phyloP scores from a whole-genome alignment of 2,113 vertebrate species.

The Catharus minimus region DNA sequence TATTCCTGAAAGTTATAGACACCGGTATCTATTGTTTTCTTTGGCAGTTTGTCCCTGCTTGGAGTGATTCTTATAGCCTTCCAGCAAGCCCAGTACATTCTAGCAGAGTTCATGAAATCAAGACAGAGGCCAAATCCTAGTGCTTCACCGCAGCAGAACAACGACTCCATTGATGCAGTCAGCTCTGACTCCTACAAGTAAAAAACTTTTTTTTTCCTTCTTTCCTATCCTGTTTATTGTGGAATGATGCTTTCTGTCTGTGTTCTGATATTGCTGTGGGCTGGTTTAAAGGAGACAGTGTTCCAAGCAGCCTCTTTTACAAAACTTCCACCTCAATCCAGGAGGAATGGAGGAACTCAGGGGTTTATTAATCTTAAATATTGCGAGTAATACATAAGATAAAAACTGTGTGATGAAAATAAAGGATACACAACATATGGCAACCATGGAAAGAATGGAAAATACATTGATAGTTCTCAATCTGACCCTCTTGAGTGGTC shows the following conservation, averaged over 20 bases:
- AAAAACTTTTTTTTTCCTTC: not conserved
- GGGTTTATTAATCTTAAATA: not conserved
- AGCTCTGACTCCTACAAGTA: slow-evolving; percentile 87
- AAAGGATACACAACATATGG: not conserved
- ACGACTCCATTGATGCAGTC: slow-evolving; percentile 74
- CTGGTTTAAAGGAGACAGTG: not conserved
- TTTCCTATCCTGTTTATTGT: not conserved
- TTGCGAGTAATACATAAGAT: not conserved
- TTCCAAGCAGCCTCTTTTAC: not conserved
- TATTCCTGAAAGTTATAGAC: not conserved
- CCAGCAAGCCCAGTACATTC: slow-evolving; percentile 94
- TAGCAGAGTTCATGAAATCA: slow-evolving; percentile 88
- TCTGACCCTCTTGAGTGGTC: not conserved
- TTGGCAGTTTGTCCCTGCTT: slow-evolving; percentile 87
- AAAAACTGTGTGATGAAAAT: not conserved
- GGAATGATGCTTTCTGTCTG: not conserved
- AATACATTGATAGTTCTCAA: not conserved
- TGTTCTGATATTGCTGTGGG: not conserved
- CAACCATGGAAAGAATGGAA: not conserved
- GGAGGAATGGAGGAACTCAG: not conserved
- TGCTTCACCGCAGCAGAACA: slow-evolving; percentile 76
- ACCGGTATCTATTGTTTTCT: not conserved
- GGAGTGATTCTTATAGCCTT: slow-evolving; percentile 94
- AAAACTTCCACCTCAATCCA: not conserved
- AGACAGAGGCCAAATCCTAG: slow-evolving; percentile 83